Base-by-base conservation (phyloP, 2,888 invertebrate genomes). In the Leptopilina myrica region DNA sequence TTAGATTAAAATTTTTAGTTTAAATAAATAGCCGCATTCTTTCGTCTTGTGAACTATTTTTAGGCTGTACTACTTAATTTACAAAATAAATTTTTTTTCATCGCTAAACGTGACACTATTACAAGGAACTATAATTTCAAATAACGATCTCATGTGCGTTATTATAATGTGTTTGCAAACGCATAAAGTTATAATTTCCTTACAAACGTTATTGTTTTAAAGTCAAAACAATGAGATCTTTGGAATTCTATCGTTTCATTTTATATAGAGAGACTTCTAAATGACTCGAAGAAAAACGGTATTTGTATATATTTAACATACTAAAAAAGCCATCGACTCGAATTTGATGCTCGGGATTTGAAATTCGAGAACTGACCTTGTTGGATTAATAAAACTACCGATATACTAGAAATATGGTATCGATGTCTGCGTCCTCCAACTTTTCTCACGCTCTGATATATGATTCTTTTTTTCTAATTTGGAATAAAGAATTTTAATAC, bases 281-380 rank as follows among this genome's bases (percentile, higher is more conserved):
- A 33, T 85, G 87, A 84, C 79, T 81, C 82, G 76, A 82, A 64
- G 43, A 82, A 82, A 78, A 80, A 82, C 77, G 85, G 81, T 82
- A 80, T 49, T 49, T 49, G 11, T 49, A 11, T 49, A 49, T 49
- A 49, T 49, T 9, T 80, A 80, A 33, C 53, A 53, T 56, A 73
- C 33, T 53, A 79, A 79, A 40, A 64, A 69, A 64, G 81, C 76
- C 81, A 81, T 78, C 80, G 84, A 84, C 86, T 88, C 86, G 87
- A 88, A 88, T 88, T 87, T 85, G 88, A 87, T 85, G 84, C 86
- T 82, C 84, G 77, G 83, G 86, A 86, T 86, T 88, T 86, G 88
- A 88, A 88, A 88, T 87, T 85, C 85, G 86, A 88, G 85, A 83
- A 80, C 78, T 76, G 78, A 76, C 76, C 33, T 33, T 33, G 33